Evolutionary conservation across 2,113 vertebrate species (phyloP), one percentile per base, ranked within the genome.

Genomic region (Scatophagus argus): DNA sequence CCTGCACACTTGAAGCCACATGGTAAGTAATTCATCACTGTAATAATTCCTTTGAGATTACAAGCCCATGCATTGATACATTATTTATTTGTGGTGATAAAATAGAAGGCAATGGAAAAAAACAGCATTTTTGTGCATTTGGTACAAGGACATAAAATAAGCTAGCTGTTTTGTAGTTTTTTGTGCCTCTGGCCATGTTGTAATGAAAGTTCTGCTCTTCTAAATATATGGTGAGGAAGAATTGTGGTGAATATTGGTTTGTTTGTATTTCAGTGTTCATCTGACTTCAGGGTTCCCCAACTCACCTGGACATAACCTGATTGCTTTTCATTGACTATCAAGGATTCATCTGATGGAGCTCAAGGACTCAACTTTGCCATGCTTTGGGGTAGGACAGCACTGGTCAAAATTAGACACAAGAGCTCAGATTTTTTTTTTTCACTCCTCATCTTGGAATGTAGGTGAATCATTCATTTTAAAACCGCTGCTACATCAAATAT

Each of bases 31-130:
- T 94, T 93, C 95, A 94, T 92, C 72, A 81, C 82, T 83, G 21
- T 90, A 93, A 95, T 93, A 91, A 93, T 93, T 91, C 89, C 88
- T 93, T 93, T 89, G 88, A 84, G 90, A 90, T 94, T 95, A 95
- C 90, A 77, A 95, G 86, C 70, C 75, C 75, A 90, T 91, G 88
- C 88, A 91, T 88, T 91, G 88, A 87, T 96, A 87, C 91, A 96
- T 96, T 94, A 96, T 96, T 94, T 91, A 96, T 93, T 94, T 79
- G 74, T 92, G 89, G 93, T 93, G 88, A 94, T 93, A 93, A 94
- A 94, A 87, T 34, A 73, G 82, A 85, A 83, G 86, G 84, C 76
- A 76, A 91, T 83, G 67, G 79, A 89, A 93, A 86, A n/a, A 58
- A 77, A 9, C 72, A 68, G 73, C 11, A 46, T 90, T 77, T 81